phyloP scores from a whole-genome alignment of 2,113 vertebrate species.

The Rhabdomys dilectus region DNA sequence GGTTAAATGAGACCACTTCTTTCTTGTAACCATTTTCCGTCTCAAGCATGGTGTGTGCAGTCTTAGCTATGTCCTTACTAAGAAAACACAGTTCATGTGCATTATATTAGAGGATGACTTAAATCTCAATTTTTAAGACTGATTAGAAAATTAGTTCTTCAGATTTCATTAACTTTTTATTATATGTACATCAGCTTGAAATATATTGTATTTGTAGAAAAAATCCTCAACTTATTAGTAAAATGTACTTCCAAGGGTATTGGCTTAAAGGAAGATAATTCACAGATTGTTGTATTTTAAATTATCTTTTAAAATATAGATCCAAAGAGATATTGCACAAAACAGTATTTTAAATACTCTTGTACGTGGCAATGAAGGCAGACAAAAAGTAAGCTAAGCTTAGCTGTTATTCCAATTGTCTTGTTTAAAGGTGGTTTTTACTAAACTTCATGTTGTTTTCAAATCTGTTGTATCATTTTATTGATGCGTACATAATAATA shows the following conservation, averaged over 20 bases:
- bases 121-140: constrained; percentile 36
- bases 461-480: constrained; percentile 17
- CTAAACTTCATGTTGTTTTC: background rate
- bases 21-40: constrained; percentile 43
- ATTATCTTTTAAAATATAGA: background rate
- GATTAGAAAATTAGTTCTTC: constrained; percentile 57
- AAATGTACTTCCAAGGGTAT: background rate
- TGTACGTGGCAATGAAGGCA: background rate
- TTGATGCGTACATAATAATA: background rate
- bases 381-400: background rate
- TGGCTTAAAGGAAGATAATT: constrained; percentile 29
- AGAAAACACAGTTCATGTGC: background rate
- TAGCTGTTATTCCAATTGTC: background rate
- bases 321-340: background rate
- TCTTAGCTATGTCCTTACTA: background rate
- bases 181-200: constrained; percentile 8
- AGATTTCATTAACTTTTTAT: constrained; percentile 54
- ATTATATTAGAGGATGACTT: constrained; percentile 12
- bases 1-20: constrained; percentile 7
- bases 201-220: constrained; percentile 44
- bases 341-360: background rate
- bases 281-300: background rate
- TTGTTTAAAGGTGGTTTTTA: constrained; percentile 16
- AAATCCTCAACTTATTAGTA: constrained; percentile 52
- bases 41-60: background rate